Evolutionary conservation across 2,888 invertebrate species (phyloP).

Genomic region (Phyllotreta striolata): DNA sequence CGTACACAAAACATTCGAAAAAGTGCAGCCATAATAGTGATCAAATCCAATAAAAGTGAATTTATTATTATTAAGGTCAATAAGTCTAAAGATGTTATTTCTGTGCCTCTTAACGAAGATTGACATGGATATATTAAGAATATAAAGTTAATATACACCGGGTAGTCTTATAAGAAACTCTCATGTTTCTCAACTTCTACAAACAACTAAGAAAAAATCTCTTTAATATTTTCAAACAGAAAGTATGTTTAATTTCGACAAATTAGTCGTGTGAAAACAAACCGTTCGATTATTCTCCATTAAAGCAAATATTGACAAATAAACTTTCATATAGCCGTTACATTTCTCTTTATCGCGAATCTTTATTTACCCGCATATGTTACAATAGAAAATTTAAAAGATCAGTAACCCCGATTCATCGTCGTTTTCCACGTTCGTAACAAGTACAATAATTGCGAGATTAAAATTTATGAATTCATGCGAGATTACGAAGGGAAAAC

Average conservation of each 20-base stretch:
- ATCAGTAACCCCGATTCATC: slow-evolving; percentile 8
- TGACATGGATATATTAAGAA: background rate
- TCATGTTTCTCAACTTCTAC: too few species aligned
- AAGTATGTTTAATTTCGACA: too few species aligned
- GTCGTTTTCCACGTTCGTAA: slow-evolving; percentile 7
- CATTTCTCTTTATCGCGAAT: too few species aligned
- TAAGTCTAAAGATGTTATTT: slow-evolving; percentile 11
- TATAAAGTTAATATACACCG: too few species aligned
- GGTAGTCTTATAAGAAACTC: too few species aligned
- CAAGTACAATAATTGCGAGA: background rate
- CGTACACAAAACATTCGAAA: background rate
- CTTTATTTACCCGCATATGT: background rate
- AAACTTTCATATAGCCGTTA: too few species aligned
- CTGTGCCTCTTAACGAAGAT: background rate
- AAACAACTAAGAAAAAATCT: too few species aligned
- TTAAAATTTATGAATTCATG: slow-evolving; percentile 11
- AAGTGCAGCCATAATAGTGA: slow-evolving; percentile 25
- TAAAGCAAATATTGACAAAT: too few species aligned
- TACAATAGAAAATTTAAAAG: slow-evolving; percentile 5
- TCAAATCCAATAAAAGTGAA: slow-evolving; percentile 24
- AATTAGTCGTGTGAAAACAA: too few species aligned
- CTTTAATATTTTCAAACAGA: too few species aligned
- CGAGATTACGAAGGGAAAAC: slow-evolving; percentile 10
- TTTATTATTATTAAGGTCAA: slow-evolving; percentile 26
- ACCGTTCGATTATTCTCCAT: too few species aligned